Base-by-base conservation (phyloP, 2,113 vertebrate species). In the Urocolius indicus region DNA sequence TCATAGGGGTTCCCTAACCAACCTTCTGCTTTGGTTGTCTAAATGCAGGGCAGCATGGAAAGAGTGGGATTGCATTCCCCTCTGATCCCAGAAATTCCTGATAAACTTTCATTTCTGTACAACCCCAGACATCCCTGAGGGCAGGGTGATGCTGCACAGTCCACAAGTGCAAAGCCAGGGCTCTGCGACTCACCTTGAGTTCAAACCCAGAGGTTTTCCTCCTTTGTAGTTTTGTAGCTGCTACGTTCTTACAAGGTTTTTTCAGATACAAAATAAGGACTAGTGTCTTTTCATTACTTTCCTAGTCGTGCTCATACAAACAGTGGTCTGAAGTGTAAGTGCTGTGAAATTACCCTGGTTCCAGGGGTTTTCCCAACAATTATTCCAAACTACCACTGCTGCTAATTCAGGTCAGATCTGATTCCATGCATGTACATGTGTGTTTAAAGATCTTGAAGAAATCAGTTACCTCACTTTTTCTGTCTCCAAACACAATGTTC, bases 361-460 rank as follows among this genome's bases (percentile, higher is more conserved):
- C 59, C 48, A 51, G 32, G 5, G 18, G 7, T n/a, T 79, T 89
- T 91, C 38, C 57, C 41, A 72, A 82, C 6, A 21, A n/a, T 57
- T 63, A 6, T 49, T 91, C 36, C 68, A 52, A 57, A 61, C 51
- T 51, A 87, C 38, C 5, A 21, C 3, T 61, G 6, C 17, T 63
- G 18, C 5, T 68, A 68, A 36, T 57, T 78, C 48, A 61, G 23
- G 9, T 72, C 61, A 81, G 24, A 59, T 65, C 24, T 41, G 8
- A 4, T 65, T 85, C 62, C 29, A 17, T 17, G 11, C 16, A 26
- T 11, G 18, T 18, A 27, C 16, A 12, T 29, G 49, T 69, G 34
- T 41, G 84, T 91, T 95, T 92, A 82, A 93, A 91, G 75, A 85
- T 86, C 41, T 13, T 89, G 62, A 89, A 82, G 49, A 73, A 96